Base-by-base conservation (phyloP, 2,888 invertebrate genomes). In the Pristionchus arcanus region DNA sequence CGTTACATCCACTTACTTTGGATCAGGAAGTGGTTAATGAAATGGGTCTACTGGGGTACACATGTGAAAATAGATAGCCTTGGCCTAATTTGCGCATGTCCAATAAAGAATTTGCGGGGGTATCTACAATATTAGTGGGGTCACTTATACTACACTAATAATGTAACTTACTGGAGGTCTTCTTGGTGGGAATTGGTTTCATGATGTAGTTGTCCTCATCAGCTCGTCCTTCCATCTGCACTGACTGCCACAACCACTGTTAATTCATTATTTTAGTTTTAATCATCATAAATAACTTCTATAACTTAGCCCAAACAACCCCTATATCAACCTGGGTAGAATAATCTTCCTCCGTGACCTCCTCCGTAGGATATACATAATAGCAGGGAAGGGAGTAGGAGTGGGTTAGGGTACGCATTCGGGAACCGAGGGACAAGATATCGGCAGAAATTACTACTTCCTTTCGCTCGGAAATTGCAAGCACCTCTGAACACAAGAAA, bases 201-300 rank as follows among this genome's bases (percentile, higher is more conserved):
- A 89, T 81, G 34, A 66, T 63, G 49, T 63, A 89, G 34, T 55
- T 59, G 2, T 87, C 90, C 55, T 91, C 91, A 21, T 63, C 42
- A 21, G 89, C 74, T 34, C 90, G 90, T 31, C 90, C 86, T n/a
- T 55, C 85, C 37, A 71, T 28, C 37, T 87, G 53, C n/a, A 91
- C 74, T 31, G 91, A 91, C 66, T 83, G 83, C 91, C 91, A 91
- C 21, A 91, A 66, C 91, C 91, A 91, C 91, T 91, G 84, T 87
- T 88, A 87, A 25, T 21, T 63, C 25, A 68, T 21, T 63, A 63
- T 63, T 63, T 74, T 37, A 37, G 37, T 74, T 11, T 37, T 19
- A 74, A 37, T 74, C 5, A 71, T 74, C 25, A 21, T 16, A 34
- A 37, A 31, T 42, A 13, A 71, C 34, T 19, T n/a, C 28, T 66